Conservation (phyloP, 35 echinoderm and acorn worm species). For the Lytechinus pictus region DNA sequence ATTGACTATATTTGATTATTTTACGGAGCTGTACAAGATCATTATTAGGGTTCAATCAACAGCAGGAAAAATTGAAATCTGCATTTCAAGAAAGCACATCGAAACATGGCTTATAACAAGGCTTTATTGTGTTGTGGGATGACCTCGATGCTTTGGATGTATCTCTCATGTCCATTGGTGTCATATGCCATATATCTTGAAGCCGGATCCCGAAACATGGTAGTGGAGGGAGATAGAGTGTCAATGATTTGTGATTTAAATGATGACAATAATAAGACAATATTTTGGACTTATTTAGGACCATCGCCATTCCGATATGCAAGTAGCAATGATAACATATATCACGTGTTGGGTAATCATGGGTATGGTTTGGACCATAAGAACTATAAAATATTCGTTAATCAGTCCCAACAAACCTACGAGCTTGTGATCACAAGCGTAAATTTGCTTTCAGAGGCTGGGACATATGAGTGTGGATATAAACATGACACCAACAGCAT, state of each 20-base stretch:
- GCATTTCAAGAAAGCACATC: too few species aligned
- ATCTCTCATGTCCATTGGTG: neutral
- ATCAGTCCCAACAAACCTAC: neutral
- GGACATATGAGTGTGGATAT: neutral
- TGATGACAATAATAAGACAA: neutral
- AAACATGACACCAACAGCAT: neutral
- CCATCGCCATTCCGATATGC: neutral
- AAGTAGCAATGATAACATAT: neutral
- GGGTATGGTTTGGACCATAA: neutral
- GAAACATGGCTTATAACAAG: neutral
- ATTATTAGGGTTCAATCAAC: too few species aligned
- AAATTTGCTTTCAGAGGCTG: neutral
- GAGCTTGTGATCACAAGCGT: neutral
- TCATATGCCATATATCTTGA: neutral
- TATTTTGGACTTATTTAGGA: neutral
- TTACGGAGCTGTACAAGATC: too few species aligned
- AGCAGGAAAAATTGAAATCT: too few species aligned
- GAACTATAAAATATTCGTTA: neutral
- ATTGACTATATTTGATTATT: too few species aligned
- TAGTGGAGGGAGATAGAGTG: neutral
- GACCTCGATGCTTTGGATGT: neutral
- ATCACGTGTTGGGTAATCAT: neutral
- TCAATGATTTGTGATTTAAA: neutral
- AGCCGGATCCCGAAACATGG: neutral
- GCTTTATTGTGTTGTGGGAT: neutral